Conservation (phyloP, 2,797 vertebrate genomes). For the Garrulus glandarius region DNA sequence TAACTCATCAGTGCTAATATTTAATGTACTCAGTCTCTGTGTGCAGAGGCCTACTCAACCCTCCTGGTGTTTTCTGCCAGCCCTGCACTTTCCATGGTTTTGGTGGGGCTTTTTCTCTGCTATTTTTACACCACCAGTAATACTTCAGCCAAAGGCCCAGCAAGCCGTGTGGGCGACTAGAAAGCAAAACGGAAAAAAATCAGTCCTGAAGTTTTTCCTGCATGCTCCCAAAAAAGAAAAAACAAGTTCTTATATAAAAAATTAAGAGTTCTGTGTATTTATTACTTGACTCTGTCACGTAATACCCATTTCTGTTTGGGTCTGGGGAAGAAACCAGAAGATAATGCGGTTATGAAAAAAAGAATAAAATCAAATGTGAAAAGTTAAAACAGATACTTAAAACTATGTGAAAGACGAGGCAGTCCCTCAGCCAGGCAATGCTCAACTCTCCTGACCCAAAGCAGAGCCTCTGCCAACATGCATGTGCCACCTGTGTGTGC, state of each 20-base stretch:
- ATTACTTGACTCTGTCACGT: not conserved
- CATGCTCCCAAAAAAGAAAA: not conserved
- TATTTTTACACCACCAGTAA: not conserved
- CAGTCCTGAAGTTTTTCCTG: not conserved
- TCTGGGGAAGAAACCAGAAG: not conserved
- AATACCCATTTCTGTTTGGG: not conserved
- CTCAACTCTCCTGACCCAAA: not conserved
- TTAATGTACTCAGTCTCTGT: not conserved
- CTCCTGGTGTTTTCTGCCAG: not conserved
- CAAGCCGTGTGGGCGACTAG: not conserved
- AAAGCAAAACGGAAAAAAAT: not conserved
- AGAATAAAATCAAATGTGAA: not conserved
- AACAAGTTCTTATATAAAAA: not conserved
- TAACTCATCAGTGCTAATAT: not conserved
- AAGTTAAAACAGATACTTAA: not conserved
- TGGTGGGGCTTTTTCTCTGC: not conserved
- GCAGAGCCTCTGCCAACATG: not conserved
- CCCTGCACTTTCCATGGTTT: not conserved
- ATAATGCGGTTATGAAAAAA: not conserved
- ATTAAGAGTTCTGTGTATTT: not conserved
- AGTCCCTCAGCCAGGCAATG: not conserved
- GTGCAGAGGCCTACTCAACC: not conserved
- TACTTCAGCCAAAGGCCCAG: not conserved
- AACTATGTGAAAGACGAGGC: not conserved
- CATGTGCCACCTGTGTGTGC: not conserved